Base-by-base conservation (phyloP, 2,113 vertebrate genomes). In the Hirundichthys speculiger region DNA sequence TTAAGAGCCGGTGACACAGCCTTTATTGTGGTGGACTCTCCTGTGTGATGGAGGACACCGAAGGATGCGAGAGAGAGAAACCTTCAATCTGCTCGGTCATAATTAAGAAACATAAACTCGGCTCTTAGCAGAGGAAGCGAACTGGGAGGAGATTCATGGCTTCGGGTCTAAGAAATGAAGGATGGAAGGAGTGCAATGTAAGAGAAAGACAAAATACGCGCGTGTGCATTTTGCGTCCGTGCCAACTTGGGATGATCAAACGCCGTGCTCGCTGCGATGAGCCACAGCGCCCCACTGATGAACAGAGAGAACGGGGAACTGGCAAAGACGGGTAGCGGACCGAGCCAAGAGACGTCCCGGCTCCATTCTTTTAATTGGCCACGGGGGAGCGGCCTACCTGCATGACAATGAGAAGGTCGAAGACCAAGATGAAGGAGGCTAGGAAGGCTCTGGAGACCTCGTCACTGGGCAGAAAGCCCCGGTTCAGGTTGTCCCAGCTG, bases 401-500 rank as follows among this genome's bases (percentile, higher is more conserved):
- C 98, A 99, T 99, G 86, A 99, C 93, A 89, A 99, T 99, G 81
- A 99, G 96, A 77, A 99, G 97, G 94, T 99, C 98, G 92, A 99
- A 98, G 75, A 99, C 98, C 87, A 99, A 90, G 89, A 99, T 97
- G 91, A 99, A 99, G 76, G 98, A 99, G 86, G 96, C 96, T 62
- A 99, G 93, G 83, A 99, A 99, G 27, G 98, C 98, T 89, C 98
- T 92, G 67, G 96, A 99, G 91, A 99, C 95, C 86, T 99, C 98
- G 52, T 99, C 96, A 63, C 97, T 99, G 79, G 98, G 98, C 90
- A 99, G 86, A 92, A 99, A 99, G 67, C 96, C 98, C 30, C 95
- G 94, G 88, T 98, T 99, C 77, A 99, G 82, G 71, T 96, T 95
- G 93, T 99, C 98, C 98, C 98, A 99, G 91, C 96, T 98, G 93